Conservation (phyloP, 23 tunicate species). For the Phallusia fumigata region DNA sequence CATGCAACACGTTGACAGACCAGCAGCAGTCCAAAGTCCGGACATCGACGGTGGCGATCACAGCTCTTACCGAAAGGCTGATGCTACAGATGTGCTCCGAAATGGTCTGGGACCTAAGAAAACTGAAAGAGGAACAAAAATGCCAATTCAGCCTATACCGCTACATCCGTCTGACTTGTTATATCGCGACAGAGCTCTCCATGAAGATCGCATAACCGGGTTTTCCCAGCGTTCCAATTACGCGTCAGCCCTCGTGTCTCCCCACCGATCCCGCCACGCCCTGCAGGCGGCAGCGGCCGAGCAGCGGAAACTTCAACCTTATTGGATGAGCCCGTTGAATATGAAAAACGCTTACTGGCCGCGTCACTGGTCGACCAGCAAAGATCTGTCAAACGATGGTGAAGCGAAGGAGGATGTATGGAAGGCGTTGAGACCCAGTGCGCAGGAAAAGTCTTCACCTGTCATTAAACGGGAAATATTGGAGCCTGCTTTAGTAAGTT, state of each 20-base stretch:
- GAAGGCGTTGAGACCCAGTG: background rate
- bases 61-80: background rate
- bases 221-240: background rate
- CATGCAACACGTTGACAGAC: background rate
- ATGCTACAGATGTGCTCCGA: background rate
- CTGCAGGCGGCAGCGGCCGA: conserved; percentile 8
- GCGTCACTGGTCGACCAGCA: conserved; percentile 17
- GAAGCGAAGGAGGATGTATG: background rate
- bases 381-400: background rate
- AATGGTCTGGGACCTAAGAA: background rate
- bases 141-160: background rate
- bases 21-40: background rate
- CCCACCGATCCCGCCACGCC: conserved; percentile 16
- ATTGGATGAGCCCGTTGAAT: background rate
- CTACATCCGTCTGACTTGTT: background rate
- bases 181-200: conserved; percentile 1
- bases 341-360: background rate
- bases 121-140: background rate
- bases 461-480: background rate
- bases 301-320: background rate
- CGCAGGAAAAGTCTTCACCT: background rate
- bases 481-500: background rate
- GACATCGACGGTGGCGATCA: background rate
- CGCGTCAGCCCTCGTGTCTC: conserved; percentile 38
- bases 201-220: background rate